A percentile compares a stretch with the other conserved stretches of the same genome.
Conservation (phyloP, 2,888 invertebrate species). For the Hirtodrosophila duncani region DNA sequence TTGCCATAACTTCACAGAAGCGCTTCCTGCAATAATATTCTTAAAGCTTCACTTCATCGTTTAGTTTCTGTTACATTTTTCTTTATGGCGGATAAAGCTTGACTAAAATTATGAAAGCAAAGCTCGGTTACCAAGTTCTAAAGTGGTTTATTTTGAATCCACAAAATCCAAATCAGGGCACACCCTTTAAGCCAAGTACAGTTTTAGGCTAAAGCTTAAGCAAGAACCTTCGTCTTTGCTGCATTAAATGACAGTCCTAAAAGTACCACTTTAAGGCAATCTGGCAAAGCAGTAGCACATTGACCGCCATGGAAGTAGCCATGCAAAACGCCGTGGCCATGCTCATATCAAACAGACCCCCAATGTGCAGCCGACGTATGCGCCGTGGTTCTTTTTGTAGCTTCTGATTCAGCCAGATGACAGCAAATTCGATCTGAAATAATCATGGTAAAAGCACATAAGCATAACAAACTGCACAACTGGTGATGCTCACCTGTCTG, state of each 20-base stretch:
- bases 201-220: no score
- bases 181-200: no score
- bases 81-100: constrained; percentile 19
- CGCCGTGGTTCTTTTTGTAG: constrained; percentile 28
- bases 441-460: no score
- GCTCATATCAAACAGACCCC: constrained; percentile 45
- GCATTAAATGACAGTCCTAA: not conserved
- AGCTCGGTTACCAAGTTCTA: no score
- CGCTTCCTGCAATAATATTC: no score
- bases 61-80: not conserved
- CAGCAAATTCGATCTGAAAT: constrained; percentile 47
- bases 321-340: constrained; percentile 7
- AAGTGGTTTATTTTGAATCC: no score
- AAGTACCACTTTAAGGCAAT: constrained; percentile 48
- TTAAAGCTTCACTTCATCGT: no score
- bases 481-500: constrained; percentile 27
- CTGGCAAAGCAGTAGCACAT: constrained; percentile 47
- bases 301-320: constrained; percentile 19
- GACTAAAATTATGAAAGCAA: no score
- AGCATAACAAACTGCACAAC: not conserved
- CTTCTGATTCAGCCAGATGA: constrained; percentile 30
- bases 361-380: constrained; percentile 35
- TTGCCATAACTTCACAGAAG: no score
- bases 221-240: not conserved
- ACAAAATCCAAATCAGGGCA: no score